phyloP scores from a whole-genome alignment of 2,888 invertebrate genomes.

The Heteromurus nitidus region DNA sequence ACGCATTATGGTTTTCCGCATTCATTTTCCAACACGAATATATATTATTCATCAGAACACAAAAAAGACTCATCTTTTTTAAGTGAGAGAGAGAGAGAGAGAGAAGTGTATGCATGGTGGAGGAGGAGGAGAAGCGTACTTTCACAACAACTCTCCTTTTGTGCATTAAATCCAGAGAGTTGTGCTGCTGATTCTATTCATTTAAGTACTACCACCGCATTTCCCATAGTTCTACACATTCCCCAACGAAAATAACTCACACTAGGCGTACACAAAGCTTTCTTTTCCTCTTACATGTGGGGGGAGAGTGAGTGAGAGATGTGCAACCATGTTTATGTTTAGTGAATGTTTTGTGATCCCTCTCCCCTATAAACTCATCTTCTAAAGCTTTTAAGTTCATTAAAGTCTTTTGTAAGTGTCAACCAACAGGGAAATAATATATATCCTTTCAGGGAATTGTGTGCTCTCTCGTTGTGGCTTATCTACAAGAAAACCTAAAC shows the following conservation, averaged over 20 bases:
- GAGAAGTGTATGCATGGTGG: neutral
- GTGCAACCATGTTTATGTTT: no score
- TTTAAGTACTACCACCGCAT: no score
- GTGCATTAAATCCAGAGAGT: no score
- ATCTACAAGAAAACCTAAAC: constrained; percentile 11
- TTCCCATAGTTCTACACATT: no score
- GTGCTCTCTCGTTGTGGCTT: neutral
- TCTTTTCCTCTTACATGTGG: no score
- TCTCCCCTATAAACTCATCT: constrained; percentile 42
- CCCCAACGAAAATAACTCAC: no score
- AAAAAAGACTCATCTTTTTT: neutral
- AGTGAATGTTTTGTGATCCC: constrained; percentile 38
- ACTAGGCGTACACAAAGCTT: no score
- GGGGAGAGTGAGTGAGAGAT: no score
- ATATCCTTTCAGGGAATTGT: constrained; percentile 41
- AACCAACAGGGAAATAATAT: constrained; percentile 53
- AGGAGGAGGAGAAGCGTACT: neutral
- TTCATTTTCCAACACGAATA: constrained; percentile 5
- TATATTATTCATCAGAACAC: constrained; percentile 24
- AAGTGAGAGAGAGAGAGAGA: neutral
- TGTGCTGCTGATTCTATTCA: no score
- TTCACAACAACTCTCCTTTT: no score
- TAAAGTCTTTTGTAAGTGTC: constrained; percentile 61
- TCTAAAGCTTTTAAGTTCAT: constrained; percentile 63
- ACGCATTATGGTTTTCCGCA: constrained; percentile 5